phyloP scores from a whole-genome alignment of 2,888 invertebrate genomes.

The Caenorhabditis sp. region DNA sequence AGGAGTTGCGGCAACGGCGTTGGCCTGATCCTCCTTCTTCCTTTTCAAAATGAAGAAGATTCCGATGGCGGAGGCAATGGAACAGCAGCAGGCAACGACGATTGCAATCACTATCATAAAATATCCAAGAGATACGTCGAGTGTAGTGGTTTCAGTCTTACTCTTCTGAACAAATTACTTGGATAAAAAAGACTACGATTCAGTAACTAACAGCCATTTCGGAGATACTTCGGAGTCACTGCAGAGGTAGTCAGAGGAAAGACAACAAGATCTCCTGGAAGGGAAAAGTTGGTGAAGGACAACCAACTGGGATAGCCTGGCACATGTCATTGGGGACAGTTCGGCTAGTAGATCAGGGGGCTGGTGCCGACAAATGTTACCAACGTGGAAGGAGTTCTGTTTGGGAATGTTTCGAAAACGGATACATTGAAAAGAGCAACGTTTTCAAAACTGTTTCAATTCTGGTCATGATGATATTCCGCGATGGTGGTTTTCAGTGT shows the following conservation, averaged over 20 bases:
- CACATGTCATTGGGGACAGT: neutral
- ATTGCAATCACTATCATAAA: neutral
- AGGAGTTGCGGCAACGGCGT: neutral
- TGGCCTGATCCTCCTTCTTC: neutral
- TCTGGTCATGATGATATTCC: too few species aligned
- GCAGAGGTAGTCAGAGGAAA: neutral
- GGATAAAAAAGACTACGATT: neutral
- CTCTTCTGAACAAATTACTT: neutral
- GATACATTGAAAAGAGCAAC: too few species aligned
- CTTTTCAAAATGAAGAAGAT: slow-evolving; percentile 3
- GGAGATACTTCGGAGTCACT: neutral
- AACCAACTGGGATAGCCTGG: neutral
- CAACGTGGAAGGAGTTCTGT: too few species aligned
- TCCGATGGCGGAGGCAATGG: neutral
- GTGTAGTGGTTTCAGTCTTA: neutral
- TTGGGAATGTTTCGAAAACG: too few species aligned
- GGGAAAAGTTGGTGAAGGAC: neutral
- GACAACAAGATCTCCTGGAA: neutral
- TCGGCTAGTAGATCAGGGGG: neutral
- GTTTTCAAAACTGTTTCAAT: too few species aligned
- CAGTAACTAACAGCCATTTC: neutral
- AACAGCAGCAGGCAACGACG: slow-evolving; percentile 6
- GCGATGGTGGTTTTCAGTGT: too few species aligned
- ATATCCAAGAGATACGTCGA: neutral
- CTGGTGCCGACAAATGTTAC: too few species aligned